These are phyloP conservation scores for Nymphalis polychloros DNA, from an alignment of 2,888 invertebrate genomes.

Conservation along the genomic window DNA sequence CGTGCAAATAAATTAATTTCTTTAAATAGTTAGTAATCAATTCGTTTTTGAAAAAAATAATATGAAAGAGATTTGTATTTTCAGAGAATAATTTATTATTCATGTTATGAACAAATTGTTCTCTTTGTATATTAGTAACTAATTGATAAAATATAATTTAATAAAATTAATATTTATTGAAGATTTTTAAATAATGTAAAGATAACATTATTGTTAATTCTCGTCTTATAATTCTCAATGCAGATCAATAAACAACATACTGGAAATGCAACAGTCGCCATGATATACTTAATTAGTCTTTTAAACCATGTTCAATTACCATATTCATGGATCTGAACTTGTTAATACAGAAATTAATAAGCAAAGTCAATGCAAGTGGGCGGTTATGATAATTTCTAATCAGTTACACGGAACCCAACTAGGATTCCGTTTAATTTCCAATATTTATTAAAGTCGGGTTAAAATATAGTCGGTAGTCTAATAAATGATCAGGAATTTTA, in stretches of 20 bases:
- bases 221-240: background rate
- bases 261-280: conserved; percentile 17
- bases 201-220: too few relatives aligned
- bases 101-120: too few relatives aligned
- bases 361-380: conserved; percentile 22
- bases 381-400: conserved; percentile 25
- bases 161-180: too few relatives aligned
- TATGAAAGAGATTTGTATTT: too few relatives aligned
- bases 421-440: background rate
- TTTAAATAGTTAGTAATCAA: too few relatives aligned
- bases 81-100: too few relatives aligned
- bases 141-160: too few relatives aligned
- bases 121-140: too few relatives aligned
- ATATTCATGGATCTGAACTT: conserved; percentile 18
- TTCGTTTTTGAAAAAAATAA: background rate
- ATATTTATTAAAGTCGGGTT: background rate
- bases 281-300: conserved; percentile 10
- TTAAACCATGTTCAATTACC: conserved; percentile 23
- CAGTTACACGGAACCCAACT: background rate
- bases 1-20: too few relatives aligned
- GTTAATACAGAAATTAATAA: conserved; percentile 17
- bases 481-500: too few relatives aligned
- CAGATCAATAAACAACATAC: conserved; percentile 4
- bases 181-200: too few relatives aligned
- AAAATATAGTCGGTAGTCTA: background rate